Evolutionary conservation across 1,140 invertebrate species (phyloP).

Genomic region (Dreissena rostriformis): DNA sequence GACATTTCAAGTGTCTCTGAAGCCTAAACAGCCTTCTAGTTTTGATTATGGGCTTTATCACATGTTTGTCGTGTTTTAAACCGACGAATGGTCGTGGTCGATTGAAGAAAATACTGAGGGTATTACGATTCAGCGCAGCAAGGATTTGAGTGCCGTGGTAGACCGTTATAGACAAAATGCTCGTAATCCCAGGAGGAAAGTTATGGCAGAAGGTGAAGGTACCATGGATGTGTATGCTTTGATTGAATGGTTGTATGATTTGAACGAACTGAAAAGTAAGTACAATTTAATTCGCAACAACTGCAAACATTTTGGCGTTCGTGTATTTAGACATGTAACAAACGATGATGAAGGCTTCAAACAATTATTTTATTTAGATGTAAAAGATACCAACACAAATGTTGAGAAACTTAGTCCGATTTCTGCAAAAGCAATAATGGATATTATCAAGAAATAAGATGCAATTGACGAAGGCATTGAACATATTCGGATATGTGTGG

Average conservation of each 20-base stretch:
- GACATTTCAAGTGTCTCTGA: no score
- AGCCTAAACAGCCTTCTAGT: no score
- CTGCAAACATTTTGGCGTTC: conserved; percentile 14
- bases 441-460: no score
- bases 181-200: background rate
- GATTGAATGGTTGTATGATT: conserved; percentile 18
- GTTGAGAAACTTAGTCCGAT: no score
- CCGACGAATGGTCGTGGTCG: conserved; percentile 26
- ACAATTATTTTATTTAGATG: no score
- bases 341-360: no score
- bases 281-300: background rate
- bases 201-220: background rate
- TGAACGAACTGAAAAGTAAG: conserved; percentile 8
- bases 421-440: no score
- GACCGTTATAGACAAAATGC: background rate
- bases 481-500: no score
- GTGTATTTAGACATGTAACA: background rate
- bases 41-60: no score
- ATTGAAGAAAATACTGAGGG: conserved; percentile 20
- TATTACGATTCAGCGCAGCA: conserved; percentile 36
- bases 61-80: conserved; percentile 27
- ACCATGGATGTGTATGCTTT: background rate
- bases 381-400: no score
- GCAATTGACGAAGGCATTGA: no score
- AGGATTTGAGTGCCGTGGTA: background rate